phyloP scores from a whole-genome alignment of 2,113 vertebrate species.

The Rhea americana region DNA sequence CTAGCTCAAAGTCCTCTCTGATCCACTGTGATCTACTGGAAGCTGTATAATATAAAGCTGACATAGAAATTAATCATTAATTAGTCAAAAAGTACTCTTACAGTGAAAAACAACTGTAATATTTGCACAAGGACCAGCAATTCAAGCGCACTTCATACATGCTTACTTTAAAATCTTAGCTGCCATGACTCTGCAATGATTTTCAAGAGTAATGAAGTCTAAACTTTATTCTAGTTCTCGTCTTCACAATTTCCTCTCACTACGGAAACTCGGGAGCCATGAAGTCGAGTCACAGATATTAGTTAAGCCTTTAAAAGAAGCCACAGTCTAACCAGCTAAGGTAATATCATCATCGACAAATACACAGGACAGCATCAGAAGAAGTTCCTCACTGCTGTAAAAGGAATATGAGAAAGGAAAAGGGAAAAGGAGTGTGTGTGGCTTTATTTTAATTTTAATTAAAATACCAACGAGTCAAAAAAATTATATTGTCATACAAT shows the following conservation, averaged over 20 bases:
- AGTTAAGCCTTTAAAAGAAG: neutral
- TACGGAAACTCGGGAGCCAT: neutral
- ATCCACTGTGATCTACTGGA: neutral
- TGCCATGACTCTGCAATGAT: neutral
- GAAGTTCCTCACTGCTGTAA: neutral
- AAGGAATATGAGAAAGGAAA: neutral
- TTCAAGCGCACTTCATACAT: neutral
- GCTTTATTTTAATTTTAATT: neutral
- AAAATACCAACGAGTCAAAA: neutral
- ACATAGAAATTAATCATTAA: neutral
- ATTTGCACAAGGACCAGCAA: neutral
- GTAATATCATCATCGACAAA: neutral
- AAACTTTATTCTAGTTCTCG: neutral
- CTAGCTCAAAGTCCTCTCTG: neutral
- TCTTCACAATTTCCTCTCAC: neutral
- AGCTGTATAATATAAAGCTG: neutral
- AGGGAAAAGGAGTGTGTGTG: neutral
- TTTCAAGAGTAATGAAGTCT: neutral
- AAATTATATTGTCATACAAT: neutral
- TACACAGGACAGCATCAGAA: neutral
- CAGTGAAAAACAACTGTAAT: neutral
- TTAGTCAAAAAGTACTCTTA: neutral
- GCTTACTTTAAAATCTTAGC: neutral
- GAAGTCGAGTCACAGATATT: neutral
- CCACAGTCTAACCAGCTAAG: neutral